phyloP scores from a whole-genome alignment of 2,888 invertebrate species.

The Hirtodrosophila cameraria region DNA sequence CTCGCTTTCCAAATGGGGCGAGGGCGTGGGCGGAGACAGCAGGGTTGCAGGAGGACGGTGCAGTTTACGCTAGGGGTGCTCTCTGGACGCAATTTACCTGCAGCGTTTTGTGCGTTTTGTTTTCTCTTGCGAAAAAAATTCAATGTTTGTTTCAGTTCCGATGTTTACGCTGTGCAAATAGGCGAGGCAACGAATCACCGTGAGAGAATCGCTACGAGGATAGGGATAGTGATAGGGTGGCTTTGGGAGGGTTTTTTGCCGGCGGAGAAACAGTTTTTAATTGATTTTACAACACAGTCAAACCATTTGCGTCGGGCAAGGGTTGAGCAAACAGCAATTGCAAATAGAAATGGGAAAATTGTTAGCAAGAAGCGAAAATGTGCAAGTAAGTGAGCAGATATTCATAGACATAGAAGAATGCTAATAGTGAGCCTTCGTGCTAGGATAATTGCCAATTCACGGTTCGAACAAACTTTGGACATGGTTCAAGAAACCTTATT shows the following conservation, averaged over 20 bases:
- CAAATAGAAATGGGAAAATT: slow-evolving; percentile 28
- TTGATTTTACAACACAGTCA: slow-evolving; percentile 60
- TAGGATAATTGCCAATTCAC: too few species aligned
- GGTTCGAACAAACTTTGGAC: too few species aligned
- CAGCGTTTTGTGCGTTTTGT: slow-evolving; percentile 23
- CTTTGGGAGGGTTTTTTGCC: not conserved
- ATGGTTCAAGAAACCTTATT: too few species aligned
- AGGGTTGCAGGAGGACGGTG: not conserved
- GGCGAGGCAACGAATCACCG: slow-evolving; percentile 6
- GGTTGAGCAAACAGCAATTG: slow-evolving; percentile 34
- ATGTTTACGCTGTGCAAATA: slow-evolving; percentile 48
- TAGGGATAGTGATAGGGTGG: too few species aligned
- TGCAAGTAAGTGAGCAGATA: not conserved
- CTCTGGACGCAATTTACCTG: slow-evolving; percentile 45
- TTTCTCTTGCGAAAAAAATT: slow-evolving; percentile 18
- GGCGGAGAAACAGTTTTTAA: slow-evolving; percentile 48
- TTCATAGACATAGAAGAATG: not conserved
- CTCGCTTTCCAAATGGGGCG: too few species aligned
- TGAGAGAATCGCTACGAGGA: not conserved
- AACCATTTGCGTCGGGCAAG: slow-evolving; percentile 31
- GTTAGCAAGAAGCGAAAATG: slow-evolving; percentile 14
- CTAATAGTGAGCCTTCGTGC: too few species aligned
- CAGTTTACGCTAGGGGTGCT: not conserved
- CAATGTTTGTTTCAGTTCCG: slow-evolving; percentile 27
- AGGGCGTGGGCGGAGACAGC: not conserved